Evolutionary conservation across 2,888 invertebrate species (phyloP), one percentile per base, ranked within the genome.

Genomic region (Apantesis nais): DNA sequence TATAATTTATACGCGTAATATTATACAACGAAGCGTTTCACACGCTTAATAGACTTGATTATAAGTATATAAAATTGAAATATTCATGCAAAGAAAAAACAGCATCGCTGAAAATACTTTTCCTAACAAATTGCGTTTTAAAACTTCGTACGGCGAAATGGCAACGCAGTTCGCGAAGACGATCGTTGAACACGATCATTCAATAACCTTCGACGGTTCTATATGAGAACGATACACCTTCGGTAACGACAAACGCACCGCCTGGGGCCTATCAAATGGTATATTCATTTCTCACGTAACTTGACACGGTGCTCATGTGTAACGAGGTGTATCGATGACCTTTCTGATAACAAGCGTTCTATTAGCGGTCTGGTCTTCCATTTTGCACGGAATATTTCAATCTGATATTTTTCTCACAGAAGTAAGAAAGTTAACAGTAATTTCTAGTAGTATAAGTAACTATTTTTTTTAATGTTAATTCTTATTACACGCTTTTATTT

Each of bases 231-330:
- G 72, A 80, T 75, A 48, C 75, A 22, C 72, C 75, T 62, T 39
- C 37, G 14, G 63, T 60, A 44, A 25, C 67, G 60, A 71, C 80
- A 78, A 80, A 78, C 71, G 61, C 12, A 58, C 34, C 73, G 67
- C 74, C 63, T 34, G 70, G 69, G 72, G 52, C 62, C 67, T 76
- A 79, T 80, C 66, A 76, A 81, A 81, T 82, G 78, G 77, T 78
- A 75, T 79, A 81, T 82, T 80, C 78, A 82, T 82, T 79, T 76
- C 70, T 62, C 74, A 75, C 70, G 71, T 73, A 78, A 74, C 77
- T 67, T 66, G 67, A 72, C 68, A 69, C 37, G 48, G 63, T 11
- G 29, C 41, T 55, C 61, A 60, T 5, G 66, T 67, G 60, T 67
- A 67, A 67, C 60, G 60, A 67, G 67, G 67, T 34, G 65, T 60